phyloP scores from a whole-genome alignment of 2,888 invertebrate species.

The Phytoseiulus persimilis region DNA sequence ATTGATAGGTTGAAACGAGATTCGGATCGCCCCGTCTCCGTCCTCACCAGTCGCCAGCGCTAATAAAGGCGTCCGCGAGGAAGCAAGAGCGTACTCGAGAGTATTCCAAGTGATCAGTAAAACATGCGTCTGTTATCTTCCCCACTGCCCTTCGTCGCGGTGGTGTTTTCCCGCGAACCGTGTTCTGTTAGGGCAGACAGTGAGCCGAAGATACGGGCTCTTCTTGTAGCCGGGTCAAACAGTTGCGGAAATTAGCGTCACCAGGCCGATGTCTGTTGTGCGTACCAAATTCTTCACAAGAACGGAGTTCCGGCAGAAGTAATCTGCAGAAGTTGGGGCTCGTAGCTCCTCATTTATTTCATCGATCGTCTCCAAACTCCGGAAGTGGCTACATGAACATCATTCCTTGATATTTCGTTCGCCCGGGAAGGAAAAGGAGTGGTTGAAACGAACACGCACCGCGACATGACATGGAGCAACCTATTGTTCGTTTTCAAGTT shows the following conservation, averaged over 20 bases:
- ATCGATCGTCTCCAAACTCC: too few species aligned
- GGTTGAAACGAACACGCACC: too few species aligned
- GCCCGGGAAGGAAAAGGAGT: too few species aligned
- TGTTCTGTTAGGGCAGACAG: background rate
- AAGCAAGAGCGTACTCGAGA: background rate
- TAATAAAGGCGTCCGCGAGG: background rate
- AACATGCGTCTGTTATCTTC: background rate
- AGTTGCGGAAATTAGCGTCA: slow-evolving; percentile 58
- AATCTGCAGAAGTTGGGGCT: too few species aligned
- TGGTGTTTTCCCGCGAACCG: background rate
- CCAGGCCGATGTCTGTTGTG: slow-evolving; percentile 59
- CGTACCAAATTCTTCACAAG: slow-evolving; percentile 55
- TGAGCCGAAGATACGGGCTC: slow-evolving; percentile 52
- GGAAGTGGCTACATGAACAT: too few species aligned
- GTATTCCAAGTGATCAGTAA: background rate
- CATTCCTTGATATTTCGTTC: too few species aligned
- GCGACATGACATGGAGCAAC: too few species aligned
- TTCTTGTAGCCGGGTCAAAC: slow-evolving; percentile 58
- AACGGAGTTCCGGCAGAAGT: slow-evolving; percentile 57
- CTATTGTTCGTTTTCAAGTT: too few species aligned
- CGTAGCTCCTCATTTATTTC: too few species aligned
- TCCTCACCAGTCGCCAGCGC: background rate
- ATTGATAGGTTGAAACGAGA: too few species aligned
- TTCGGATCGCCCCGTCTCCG: too few species aligned
- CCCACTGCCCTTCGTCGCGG: background rate